Evolutionary conservation across 2,113 vertebrate species (phyloP).

Genomic region (Carollia perspicillata): DNA sequence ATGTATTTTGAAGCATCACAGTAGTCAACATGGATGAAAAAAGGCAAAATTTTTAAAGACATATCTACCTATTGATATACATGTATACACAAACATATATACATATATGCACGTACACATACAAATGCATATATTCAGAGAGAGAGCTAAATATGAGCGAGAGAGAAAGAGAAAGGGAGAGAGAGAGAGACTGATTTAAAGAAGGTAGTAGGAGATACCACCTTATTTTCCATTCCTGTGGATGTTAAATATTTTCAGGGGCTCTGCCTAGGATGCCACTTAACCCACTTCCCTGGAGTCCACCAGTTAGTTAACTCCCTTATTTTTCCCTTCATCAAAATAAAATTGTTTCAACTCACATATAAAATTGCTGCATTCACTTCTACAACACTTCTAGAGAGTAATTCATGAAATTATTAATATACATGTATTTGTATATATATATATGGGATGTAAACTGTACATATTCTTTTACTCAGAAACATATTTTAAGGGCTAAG

Average conservation of each 20-base stretch:
- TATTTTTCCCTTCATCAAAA: background rate
- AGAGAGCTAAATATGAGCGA: background rate
- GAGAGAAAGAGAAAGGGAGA: background rate
- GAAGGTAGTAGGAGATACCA: background rate
- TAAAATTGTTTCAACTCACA: background rate
- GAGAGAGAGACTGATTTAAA: background rate
- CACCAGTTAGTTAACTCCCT: background rate
- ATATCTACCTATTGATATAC: background rate
- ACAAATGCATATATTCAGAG: background rate
- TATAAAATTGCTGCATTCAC: background rate
- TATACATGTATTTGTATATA: background rate
- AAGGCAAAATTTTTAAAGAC: background rate
- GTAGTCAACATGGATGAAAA: background rate
- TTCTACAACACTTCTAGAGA: background rate
- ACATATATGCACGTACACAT: background rate
- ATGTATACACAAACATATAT: background rate
- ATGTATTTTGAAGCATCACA: background rate
- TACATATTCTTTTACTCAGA: background rate
- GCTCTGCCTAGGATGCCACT: background rate
- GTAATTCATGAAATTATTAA: background rate
- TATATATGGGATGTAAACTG: background rate
- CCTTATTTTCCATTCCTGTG: background rate
- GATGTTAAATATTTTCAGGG: background rate
- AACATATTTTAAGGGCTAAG: background rate
- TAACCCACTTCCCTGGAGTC: background rate